These are phyloP conservation scores for Amphipoea oculea DNA, from an alignment of 2,888 invertebrate species.

Conservation along the genomic window DNA sequence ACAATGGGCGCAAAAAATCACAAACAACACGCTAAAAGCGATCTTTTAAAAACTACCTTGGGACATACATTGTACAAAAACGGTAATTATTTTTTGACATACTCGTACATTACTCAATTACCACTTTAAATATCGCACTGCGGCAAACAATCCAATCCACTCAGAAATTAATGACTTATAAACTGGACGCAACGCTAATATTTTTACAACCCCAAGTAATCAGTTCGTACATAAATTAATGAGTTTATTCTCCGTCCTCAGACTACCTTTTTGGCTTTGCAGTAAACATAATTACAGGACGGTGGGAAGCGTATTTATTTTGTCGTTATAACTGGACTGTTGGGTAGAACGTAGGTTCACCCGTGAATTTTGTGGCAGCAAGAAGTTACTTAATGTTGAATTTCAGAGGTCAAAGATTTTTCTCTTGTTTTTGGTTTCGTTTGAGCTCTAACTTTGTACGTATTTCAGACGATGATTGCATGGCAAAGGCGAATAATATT, in stretches of 20 bases:
- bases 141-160: constrained; percentile 10
- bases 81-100: not conserved
- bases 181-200: not conserved
- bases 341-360: not conserved
- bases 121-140: not conserved
- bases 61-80: not conserved
- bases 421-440: not conserved
- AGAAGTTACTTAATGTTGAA: constrained; percentile 25
- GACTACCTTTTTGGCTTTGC: constrained; percentile 46
- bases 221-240: constrained; percentile 46
- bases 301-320: constrained; percentile 47
- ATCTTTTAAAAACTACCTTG: not conserved
- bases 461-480: not conserved
- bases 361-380: constrained; percentile 21
- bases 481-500: not conserved
- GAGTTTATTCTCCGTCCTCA: constrained; percentile 46
- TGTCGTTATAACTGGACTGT: constrained; percentile 45
- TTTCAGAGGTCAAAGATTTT: constrained; percentile 10
- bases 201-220: constrained; percentile 35
- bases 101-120: not conserved
- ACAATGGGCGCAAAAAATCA: not conserved
- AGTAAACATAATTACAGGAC: constrained; percentile 55
- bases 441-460: not conserved
- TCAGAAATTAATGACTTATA: not conserved
- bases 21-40: not conserved